Conservation (phyloP, 2,797 vertebrate species). For the Pogonophryne albipinna region DNA sequence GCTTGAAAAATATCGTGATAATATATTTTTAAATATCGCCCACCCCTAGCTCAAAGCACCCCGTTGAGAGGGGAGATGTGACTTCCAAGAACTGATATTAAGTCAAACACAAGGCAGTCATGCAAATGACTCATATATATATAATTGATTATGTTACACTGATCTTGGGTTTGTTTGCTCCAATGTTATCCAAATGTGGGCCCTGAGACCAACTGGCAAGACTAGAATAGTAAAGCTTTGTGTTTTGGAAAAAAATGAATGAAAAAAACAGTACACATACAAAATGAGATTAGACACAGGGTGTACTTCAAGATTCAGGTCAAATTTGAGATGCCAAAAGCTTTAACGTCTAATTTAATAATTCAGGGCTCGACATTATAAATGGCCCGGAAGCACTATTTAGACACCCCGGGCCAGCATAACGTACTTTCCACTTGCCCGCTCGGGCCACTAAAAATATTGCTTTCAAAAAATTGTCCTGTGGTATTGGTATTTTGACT, state of each 20-base stretch:
- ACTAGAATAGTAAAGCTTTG: background rate
- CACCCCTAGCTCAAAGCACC: conserved; percentile 49
- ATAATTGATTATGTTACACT: conserved; percentile 24
- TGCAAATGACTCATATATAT: conserved; percentile 29
- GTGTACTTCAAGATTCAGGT: conserved; percentile 11
- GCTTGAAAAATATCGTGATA: too few species aligned
- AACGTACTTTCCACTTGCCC: too few species aligned
- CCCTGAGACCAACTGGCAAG: background rate
- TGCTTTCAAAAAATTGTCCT: too few species aligned
- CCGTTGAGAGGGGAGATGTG: conserved; percentile 31
- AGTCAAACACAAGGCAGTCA: conserved; percentile 37
- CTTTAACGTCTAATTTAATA: background rate
- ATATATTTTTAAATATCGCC: too few species aligned
- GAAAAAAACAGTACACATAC: background rate
- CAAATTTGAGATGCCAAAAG: background rate
- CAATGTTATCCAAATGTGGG: background rate
- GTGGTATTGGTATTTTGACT: too few species aligned
- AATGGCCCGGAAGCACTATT: too few species aligned
- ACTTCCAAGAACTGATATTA: conserved; percentile 35
- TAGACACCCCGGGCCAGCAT: too few species aligned
- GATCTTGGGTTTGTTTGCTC: conserved; percentile 7
- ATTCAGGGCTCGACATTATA: too few species aligned
- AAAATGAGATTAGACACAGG: conserved; percentile 1
- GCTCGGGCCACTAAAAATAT: too few species aligned
- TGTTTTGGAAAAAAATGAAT: background rate